Percentiles rank a stretch among this genome's conserved stretches.
phyloP scores from a whole-genome alignment of 2,888 invertebrate genomes.

The Eueremaeus valkanovi region DNA sequence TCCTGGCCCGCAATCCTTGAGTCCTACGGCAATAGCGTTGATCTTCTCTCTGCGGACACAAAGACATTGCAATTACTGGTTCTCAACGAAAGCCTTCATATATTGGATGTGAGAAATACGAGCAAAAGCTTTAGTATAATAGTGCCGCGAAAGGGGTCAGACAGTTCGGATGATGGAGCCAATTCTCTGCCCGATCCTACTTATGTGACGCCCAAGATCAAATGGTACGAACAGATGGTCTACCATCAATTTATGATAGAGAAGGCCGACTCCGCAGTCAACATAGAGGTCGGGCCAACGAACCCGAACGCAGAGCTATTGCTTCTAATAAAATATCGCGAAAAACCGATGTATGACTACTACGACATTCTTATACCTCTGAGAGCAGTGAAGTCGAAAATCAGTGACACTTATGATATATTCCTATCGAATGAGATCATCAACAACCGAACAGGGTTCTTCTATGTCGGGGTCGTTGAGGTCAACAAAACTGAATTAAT shows the following conservation, averaged over 20 bases:
- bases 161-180: conserved; percentile 32
- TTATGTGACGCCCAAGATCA: conserved; percentile 46
- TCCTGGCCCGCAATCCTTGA: conserved; percentile 49
- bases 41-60: conserved; percentile 47
- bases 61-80: conserved; percentile 48
- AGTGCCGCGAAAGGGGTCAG: conserved; percentile 46
- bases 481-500: conserved; percentile 43
- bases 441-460: conserved; percentile 49
- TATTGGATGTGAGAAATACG: conserved; percentile 46
- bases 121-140: conserved; percentile 48
- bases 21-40: conserved; percentile 48
- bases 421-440: conserved; percentile 47
- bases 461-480: conserved; percentile 51
- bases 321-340: conserved; percentile 46
- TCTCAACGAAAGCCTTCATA: conserved; percentile 46
- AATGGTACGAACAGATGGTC: conserved; percentile 49
- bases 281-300: conserved; percentile 48
- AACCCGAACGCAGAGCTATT: conserved; percentile 46
- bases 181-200: conserved; percentile 45
- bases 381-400: conserved; percentile 36
- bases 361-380: conserved; percentile 47
- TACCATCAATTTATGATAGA: conserved; percentile 49
- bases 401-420: conserved; percentile 45
- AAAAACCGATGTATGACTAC: conserved; percentile 45
- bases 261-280: conserved; percentile 48